phyloP scores from a whole-genome alignment of 2,888 invertebrate genomes.

The Buathra laborator region DNA sequence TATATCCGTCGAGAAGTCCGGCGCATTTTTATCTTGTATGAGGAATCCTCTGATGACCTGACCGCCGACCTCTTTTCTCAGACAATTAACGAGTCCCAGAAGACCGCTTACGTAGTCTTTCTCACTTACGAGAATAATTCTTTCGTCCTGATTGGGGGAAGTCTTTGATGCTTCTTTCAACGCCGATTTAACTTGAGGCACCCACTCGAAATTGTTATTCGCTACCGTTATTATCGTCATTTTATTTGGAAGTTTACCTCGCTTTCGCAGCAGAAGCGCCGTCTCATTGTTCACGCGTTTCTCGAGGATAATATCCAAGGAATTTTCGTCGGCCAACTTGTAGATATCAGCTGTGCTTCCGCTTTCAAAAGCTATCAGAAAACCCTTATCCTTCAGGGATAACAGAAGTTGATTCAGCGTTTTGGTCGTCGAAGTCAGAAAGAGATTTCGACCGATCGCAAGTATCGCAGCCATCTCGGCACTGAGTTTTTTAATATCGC shows the following conservation, averaged over 20 bases:
- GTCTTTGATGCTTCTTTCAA: constrained; percentile 83
- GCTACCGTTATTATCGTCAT: constrained; percentile 74
- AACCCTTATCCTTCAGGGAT: constrained; percentile 74
- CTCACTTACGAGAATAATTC: constrained; percentile 89
- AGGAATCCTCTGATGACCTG: constrained; percentile 88
- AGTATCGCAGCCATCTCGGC: neutral
- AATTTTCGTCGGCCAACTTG: constrained; percentile 35
- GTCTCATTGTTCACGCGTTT: constrained; percentile 72
- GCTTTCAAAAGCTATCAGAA: constrained; percentile 77
- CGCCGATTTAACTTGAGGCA: constrained; percentile 79
- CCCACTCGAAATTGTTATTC: constrained; percentile 83
- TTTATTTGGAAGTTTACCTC: constrained; percentile 74
- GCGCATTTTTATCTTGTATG: constrained; percentile 87
- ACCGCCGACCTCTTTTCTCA: constrained; percentile 91
- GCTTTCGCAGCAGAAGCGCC: constrained; percentile 75
- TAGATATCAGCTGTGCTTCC: constrained; percentile 47
- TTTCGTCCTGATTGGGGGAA: constrained; percentile 85
- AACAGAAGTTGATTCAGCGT: constrained; percentile 63
- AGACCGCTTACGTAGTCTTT: constrained; percentile 90
- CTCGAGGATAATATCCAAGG: constrained; percentile 77
- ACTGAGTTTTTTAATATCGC: neutral
- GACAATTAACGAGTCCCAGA: constrained; percentile 95
- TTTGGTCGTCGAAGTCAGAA: constrained; percentile 79
- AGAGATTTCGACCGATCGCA: constrained; percentile 86
- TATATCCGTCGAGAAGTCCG: constrained; percentile 88